phyloP scores from a whole-genome alignment of 30 jellyfish, hydroid and myxozoan genomes.

The Nemopilema nomurai region DNA sequence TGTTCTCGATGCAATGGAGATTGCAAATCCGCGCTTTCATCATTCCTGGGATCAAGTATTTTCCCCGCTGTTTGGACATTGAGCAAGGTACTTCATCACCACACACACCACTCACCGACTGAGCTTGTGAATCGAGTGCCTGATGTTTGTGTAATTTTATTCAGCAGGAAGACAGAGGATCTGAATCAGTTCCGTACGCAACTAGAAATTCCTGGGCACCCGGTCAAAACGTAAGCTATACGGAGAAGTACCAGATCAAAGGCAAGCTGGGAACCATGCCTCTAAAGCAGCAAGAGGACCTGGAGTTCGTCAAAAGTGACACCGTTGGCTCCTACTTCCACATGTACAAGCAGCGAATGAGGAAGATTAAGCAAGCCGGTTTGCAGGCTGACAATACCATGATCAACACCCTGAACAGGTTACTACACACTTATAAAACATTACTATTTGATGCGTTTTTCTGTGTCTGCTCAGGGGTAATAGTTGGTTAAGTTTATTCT shows the following conservation, averaged over 20 bases:
- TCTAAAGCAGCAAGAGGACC: slow-evolving; percentile 31
- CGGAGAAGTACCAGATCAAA: slow-evolving; percentile 26
- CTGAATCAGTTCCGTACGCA: slow-evolving; percentile 3
- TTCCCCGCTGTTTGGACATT: too few relatives aligned
- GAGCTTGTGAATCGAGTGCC: not conserved
- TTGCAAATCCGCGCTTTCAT: too few relatives aligned
- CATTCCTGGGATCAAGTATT: too few relatives aligned
- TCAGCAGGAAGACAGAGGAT: slow-evolving; percentile 32
- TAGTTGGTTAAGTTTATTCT: not conserved
- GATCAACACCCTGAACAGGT: slow-evolving; percentile 49
- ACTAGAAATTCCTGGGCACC: slow-evolving; percentile 48
- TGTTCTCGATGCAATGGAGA: not conserved
- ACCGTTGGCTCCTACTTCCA: slow-evolving; percentile 76
- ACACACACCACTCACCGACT: too few relatives aligned
- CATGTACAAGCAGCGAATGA: slow-evolving; percentile 87
- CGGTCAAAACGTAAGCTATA: slow-evolving; percentile 29
- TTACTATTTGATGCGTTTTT: not conserved
- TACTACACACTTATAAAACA: not conserved
- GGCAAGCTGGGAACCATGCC: slow-evolving; percentile 22
- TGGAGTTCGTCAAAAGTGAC: slow-evolving; percentile 51
- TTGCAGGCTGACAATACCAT: slow-evolving; percentile 83
- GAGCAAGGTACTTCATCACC: too few relatives aligned
- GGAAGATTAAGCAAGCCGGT: slow-evolving; percentile 92
- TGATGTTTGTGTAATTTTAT: not conserved
- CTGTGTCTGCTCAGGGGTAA: not conserved